Evolutionary conservation across 2,888 invertebrate genomes (phyloP).

Genomic region (Chesias legatella): DNA sequence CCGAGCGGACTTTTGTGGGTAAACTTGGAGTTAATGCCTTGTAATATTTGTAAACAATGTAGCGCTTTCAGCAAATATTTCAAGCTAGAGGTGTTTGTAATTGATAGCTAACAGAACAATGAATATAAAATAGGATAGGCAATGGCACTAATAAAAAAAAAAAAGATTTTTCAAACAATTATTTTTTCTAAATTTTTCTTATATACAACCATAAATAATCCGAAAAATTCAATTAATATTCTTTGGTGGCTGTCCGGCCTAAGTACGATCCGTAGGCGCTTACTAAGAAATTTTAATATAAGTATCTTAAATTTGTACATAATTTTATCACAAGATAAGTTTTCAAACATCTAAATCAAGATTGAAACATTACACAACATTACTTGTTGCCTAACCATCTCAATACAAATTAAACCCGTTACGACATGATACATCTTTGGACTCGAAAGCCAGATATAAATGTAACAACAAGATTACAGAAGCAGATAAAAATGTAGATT

Average conservation of each 20-base stretch:
- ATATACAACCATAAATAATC: conserved; percentile 1
- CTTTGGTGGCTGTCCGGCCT: too few relatives aligned
- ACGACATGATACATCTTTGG: conserved; percentile 19
- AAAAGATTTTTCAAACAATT: too few relatives aligned
- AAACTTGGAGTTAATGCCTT: conserved; percentile 22
- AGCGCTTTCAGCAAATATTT: not conserved
- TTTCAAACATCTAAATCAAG: not conserved
- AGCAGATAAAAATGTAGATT: conserved; percentile 27
- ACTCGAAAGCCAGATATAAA: conserved; percentile 26
- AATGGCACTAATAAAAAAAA: too few relatives aligned
- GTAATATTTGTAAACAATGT: conserved; percentile 16
- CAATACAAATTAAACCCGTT: conserved; percentile 19
- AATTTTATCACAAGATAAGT: too few relatives aligned
- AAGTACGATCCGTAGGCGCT: too few relatives aligned
- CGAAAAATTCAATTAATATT: too few relatives aligned
- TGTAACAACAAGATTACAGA: conserved; percentile 27
- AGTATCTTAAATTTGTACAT: too few relatives aligned
- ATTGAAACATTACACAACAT: conserved; percentile 9
- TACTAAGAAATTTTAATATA: too few relatives aligned
- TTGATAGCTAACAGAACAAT: too few relatives aligned
- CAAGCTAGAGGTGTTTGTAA: not conserved
- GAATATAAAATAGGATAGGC: too few relatives aligned
- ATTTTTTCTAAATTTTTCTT: too few relatives aligned
- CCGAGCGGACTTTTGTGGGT: conserved; percentile 17
- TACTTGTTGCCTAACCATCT: conserved; percentile 13